Percentiles rank a stretch among this genome's conserved stretches.
These are phyloP conservation scores for Zaprionus tsacasi DNA, from an alignment of 1,140 invertebrate genomes.

Conservation along the genomic window DNA sequence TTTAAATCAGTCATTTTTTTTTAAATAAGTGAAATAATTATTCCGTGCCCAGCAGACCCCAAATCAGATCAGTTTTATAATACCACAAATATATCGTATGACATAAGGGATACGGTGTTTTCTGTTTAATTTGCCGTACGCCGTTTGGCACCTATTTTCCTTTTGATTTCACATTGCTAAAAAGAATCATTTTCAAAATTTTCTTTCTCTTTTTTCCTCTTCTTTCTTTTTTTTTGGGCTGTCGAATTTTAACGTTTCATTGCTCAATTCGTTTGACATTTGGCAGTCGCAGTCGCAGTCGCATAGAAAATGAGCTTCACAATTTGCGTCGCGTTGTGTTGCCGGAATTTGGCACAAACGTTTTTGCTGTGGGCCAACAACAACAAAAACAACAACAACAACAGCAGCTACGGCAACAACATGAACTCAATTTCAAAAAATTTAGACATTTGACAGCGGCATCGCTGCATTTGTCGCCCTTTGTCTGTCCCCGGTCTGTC, in stretches of 20 bases:
- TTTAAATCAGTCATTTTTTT: no score
- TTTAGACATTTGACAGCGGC: constrained; percentile 72
- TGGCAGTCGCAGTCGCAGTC: constrained; percentile 69
- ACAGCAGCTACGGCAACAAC: constrained; percentile 9
- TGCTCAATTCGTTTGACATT: constrained; percentile 79
- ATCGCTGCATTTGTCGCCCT: constrained; percentile 57
- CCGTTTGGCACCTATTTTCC: constrained; percentile 32
- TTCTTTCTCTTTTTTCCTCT: constrained; percentile 22
- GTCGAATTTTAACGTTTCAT: constrained; percentile 77
- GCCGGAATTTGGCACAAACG: constrained; percentile 29
- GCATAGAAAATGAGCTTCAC: constrained; percentile 77
- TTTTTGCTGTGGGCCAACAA: constrained; percentile 8
- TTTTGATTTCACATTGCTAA: background rate
- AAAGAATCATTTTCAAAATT: background rate
- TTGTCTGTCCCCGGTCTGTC: background rate
- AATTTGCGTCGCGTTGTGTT: constrained; percentile 38
- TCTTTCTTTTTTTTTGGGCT: constrained; percentile 29
- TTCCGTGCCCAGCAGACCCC: background rate
- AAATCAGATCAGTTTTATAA: background rate
- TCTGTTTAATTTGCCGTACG: constrained; percentile 23
- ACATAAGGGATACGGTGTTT: no score
- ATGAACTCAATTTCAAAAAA: constrained; percentile 47
- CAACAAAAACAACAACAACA: background rate
- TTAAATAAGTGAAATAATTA: no score
- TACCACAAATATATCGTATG: background rate